Evolutionary conservation across 1,140 invertebrate genomes (phyloP), one percentile per base, ranked within the genome.

Genomic region (Drosophila hydei): DNA sequence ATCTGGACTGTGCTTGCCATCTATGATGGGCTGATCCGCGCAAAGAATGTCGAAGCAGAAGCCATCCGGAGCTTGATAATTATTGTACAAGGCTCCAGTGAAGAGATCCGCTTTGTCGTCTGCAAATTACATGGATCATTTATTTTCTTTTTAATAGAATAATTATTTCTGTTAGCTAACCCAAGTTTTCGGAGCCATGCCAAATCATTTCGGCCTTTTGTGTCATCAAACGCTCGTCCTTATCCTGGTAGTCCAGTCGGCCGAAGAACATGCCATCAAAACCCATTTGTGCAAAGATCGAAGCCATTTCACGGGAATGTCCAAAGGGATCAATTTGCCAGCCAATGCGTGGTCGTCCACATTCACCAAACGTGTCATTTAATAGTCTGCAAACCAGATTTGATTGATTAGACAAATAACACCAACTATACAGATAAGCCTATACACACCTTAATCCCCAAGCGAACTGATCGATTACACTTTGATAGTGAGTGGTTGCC

Each of bases 241-340:
- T 97, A 88, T 99, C 98, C 79, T 97, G 94, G 91, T 96, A 97
- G 92, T 99, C 97, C 12, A 98, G 93, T 19, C 98, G 93, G 0
- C 96, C 97, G 69, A 99, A 94, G 76, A 98, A 96, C 54, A 98
- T 91, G 0, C 97, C 97, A 92, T 99, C 97, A 89, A 96, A 99
- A 0, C 95, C 96, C 93, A 96, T 94, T 50, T 94, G 95, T 0
- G 97, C 95, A 84, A 98, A 96, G 6, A 98, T 92, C 0, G 96
- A 97, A 0, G 97, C 97, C 92, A 88, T 87, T 65, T 98, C 97
- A 27, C 96, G 91, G 0, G 97, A 97, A 90, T 99, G 97, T 0
- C 97, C 97, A 87, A 98, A 98, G 0, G 97, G 97, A 93, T 98
- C 97, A 43, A 98, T 98, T 92, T 98, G 97, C 97, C 97, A 98